Base-by-base conservation (phyloP, 2,113 vertebrate species). In the Callospermophilus lateralis region DNA sequence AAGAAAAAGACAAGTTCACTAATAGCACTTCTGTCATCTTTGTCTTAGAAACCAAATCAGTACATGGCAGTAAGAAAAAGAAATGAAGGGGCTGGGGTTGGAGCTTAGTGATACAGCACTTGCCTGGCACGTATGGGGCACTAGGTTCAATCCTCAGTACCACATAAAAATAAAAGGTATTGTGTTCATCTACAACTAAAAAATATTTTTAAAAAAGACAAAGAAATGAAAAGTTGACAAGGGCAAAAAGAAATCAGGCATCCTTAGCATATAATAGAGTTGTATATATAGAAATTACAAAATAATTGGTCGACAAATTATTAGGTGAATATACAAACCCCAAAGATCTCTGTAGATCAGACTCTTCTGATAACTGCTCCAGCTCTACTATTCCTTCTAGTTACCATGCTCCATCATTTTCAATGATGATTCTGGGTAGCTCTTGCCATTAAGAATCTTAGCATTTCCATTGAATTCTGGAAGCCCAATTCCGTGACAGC, bases 291-390 rank as follows among this genome's bases (percentile, higher is more conserved):
- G 63, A 87, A 87, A 63, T 53, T 83, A 39, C 34, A 45, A 53
- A 88, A 48, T 93, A 96, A 81, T 81, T 81, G 20, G 19, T 26
- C 81, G 63, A 68, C 37, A 81, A 70, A 78, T 51, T 78, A 72
- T 84, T 55, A 90, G 30, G 53, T 51, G 9, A 65, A 63, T 42
- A 87, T 74, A 79, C 17, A 95, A 55, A 65, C 17, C 22, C 55
- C 93, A 58, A 58, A 76, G 16, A 68, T 55, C 78, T 94, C 45
- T 90, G 58, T 48, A 77, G 32, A 17, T 77, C 17, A 83, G 30
- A 42, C 48, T 76, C 39, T 80, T 20, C 67, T 58, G 30, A n/a
- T 55, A 26, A 63, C 48, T 86, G 13, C 51, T 84, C 65, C 16
- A 28, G 28, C 34, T 74, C 34, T 74, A 17, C 20, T n/a, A 15